phyloP scores from a whole-genome alignment of 2,888 invertebrate species.

The Therioaphis trifolii region DNA sequence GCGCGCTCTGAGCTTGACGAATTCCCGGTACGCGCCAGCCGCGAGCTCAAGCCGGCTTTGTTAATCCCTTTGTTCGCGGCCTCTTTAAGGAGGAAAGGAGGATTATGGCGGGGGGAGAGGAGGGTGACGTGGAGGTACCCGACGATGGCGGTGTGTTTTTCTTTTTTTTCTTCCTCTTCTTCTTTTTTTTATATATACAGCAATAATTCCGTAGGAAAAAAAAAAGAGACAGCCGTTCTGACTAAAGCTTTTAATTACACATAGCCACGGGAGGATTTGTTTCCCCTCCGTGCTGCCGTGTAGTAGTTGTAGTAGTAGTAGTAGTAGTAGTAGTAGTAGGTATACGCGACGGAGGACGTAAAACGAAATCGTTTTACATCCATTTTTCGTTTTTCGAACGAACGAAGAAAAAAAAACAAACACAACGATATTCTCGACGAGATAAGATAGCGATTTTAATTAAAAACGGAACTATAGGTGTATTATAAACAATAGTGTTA shows the following conservation, averaged over 20 bases:
- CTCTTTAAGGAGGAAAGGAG: neutral
- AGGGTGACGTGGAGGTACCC: too few relatives aligned
- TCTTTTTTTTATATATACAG: too few relatives aligned
- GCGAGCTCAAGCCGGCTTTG: neutral
- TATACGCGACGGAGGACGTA: neutral
- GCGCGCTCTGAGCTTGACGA: slow-evolving; percentile 1
- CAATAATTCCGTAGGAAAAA: too few relatives aligned
- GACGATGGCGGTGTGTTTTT: too few relatives aligned
- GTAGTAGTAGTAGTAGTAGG: too few relatives aligned
- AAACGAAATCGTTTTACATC: slow-evolving; percentile 29
- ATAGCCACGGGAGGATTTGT: slow-evolving; percentile 26
- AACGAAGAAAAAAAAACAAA: slow-evolving; percentile 7
- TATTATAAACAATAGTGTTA: neutral
- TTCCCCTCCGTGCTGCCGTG: neutral
- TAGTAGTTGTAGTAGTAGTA: too few relatives aligned
- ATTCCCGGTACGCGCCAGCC: neutral
- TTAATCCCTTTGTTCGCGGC: slow-evolving; percentile 21
- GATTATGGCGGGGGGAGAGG: neutral
- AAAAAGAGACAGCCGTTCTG: too few relatives aligned
- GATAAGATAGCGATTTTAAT: slow-evolving; percentile 18
- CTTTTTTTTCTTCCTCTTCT: too few relatives aligned
- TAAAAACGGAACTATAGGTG: slow-evolving; percentile 10
- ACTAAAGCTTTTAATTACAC: slow-evolving; percentile 50
- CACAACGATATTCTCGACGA: too few relatives aligned
- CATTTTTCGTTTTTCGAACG: neutral